Base-by-base conservation (phyloP, 2,113 vertebrate species). In the Sinocyclocheilus anshuiensis region DNA sequence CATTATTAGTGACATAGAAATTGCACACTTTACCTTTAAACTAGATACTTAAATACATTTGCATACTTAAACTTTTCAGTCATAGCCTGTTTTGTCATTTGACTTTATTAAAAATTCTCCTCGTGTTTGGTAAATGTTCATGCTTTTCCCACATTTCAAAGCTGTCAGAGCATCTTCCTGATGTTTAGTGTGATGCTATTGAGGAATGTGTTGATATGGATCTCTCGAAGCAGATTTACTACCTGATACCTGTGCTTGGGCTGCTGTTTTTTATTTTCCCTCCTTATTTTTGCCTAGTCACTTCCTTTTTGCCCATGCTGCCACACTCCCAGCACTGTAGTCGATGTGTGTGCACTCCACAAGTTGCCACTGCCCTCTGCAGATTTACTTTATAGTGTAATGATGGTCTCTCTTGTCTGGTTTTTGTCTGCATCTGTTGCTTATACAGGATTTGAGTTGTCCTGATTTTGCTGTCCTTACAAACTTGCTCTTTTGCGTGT, bases 151-250 rank as follows among this genome's bases (percentile, higher is more conserved):
- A 15, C 15, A 24, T 18, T 6, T 26, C n/a, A 50, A 67, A 71
- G 65, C 26, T 50, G 6, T 33, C n/a, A 7, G 7, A 82, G 63
- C 63, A 1, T 69, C 59, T 63, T 24, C 10, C 53, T 12, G 33
- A 65, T 10, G 59, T 83, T 71, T 69, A 53, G 29, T n/a, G 57
- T 53, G 15, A 3, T 57, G 39, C 72, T 74, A 2, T 29, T 26
- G 24, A 85, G 95, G 95, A 96, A 95, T 96, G 94, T 93, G 86
- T 89, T 94, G 95, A 94, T 94, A 93, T 93, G 93, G 93, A 77
- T 93, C 89, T 90, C 93, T 83, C 72, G 26, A 18, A 45, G 63
- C 87, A 85, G 80, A 82, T 88, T 83, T 50, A 48, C 24, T 72
- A 18, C 29, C 45, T 53, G 6, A 4, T 89, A 87, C 89, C 20